Conservation (phyloP, 2,888 invertebrate species). For the Ecdyonurus torrentis region DNA sequence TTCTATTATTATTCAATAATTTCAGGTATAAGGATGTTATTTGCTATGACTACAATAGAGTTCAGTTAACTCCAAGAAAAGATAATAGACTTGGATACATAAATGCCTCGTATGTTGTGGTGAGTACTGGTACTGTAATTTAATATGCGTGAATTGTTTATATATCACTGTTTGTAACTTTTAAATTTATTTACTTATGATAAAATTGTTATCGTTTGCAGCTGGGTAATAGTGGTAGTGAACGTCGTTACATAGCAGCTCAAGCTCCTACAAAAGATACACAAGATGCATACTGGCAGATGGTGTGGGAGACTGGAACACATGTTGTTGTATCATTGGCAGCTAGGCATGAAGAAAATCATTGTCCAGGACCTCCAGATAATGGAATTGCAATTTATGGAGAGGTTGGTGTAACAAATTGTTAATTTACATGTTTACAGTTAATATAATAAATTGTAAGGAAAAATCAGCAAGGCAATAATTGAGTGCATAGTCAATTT, state of each 20-base stretch:
- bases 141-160: not conserved
- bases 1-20: constrained; percentile 18
- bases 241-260: constrained; percentile 73
- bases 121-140: constrained; percentile 23
- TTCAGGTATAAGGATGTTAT: constrained; percentile 50
- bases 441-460: not conserved
- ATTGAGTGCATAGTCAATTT: too few species aligned
- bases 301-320: constrained; percentile 78
- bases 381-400: constrained; percentile 41
- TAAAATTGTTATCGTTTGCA: not conserved
- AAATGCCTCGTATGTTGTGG: constrained; percentile 82
- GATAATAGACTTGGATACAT: constrained; percentile 79
- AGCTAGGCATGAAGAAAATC: constrained; percentile 33
- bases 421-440: not conserved
- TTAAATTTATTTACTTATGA: too few species aligned
- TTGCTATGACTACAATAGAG: constrained; percentile 82
- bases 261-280: constrained; percentile 47
- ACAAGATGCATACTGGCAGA: constrained; percentile 64
- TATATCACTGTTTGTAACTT: not conserved
- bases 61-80: constrained; percentile 62
- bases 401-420: too few species aligned
- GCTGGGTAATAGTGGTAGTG: not conserved
- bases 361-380: constrained; percentile 39
- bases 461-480: not conserved
- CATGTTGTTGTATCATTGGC: constrained; percentile 64